Evolutionary conservation across 2,888 invertebrate genomes (phyloP).

Genomic region (Ophion obscuratus): DNA sequence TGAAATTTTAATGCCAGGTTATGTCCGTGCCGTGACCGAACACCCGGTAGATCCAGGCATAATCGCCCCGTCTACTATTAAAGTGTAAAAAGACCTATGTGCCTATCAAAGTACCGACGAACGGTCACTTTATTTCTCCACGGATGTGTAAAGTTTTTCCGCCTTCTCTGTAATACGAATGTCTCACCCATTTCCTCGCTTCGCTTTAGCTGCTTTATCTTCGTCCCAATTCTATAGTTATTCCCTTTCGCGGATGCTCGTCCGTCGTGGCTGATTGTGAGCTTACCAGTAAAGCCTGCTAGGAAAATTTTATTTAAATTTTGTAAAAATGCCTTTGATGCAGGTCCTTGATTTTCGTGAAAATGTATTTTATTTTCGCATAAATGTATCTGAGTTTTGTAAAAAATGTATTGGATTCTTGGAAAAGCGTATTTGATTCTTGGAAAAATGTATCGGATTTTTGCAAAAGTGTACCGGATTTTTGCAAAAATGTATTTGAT

Average conservation of each 20-base stretch:
- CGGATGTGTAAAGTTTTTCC: conserved; percentile 20
- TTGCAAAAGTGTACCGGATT: too few relatives aligned
- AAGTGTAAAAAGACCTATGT: conserved; percentile 16
- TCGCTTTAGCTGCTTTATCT: conserved; percentile 10
- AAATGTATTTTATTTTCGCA: too few relatives aligned
- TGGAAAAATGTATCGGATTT: too few relatives aligned
- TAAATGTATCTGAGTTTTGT: too few relatives aligned
- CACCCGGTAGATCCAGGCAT: conserved; percentile 23
- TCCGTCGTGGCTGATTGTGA: neutral
- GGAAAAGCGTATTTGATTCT: too few relatives aligned
- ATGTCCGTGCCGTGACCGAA: conserved; percentile 45
- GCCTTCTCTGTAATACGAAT: conserved; percentile 1
- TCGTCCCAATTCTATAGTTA: neutral
- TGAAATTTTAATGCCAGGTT: conserved; percentile 29
- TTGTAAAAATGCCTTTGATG: too few relatives aligned
- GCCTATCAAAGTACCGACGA: neutral
- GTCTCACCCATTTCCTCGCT: conserved; percentile 16
- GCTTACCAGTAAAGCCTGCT: too few relatives aligned
- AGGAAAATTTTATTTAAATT: too few relatives aligned
- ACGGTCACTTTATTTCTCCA: conserved; percentile 34
- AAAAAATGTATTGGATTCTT: too few relatives aligned
- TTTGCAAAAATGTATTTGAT: too few relatives aligned
- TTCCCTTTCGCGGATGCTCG: conserved; percentile 13
- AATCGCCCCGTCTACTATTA: conserved; percentile 13
- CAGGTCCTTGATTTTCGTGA: too few relatives aligned